Evolutionary conservation across 2,888 invertebrate genomes (phyloP).

Genomic region (Caenorhabditis japonica): DNA sequence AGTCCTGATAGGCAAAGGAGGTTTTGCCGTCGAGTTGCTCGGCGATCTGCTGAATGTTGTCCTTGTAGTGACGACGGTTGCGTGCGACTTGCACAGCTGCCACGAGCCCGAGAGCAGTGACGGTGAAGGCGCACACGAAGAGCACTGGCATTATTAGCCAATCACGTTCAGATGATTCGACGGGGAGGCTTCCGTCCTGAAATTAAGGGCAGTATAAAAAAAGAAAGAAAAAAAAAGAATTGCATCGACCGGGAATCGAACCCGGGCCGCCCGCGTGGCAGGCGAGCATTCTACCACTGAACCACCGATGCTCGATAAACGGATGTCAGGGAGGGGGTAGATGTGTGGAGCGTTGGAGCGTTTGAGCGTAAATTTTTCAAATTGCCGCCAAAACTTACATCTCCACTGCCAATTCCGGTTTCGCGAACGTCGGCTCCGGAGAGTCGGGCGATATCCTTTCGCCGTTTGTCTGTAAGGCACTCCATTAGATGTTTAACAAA

Average conservation of each 20-base stretch:
- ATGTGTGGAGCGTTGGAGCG: too few species aligned
- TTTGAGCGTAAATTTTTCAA: too few species aligned
- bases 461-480: constrained; percentile 71
- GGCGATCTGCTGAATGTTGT: constrained; percentile 60
- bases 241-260: constrained; percentile 71
- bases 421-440: constrained; percentile 75
- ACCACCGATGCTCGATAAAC: constrained; percentile 61
- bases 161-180: constrained; percentile 73
- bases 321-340: too few species aligned
- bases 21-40: constrained; percentile 65
- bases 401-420: constrained; percentile 76
- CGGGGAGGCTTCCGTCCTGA: constrained; percentile 71
- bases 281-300: constrained; percentile 73
- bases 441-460: constrained; percentile 75
- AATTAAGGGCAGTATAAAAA: constrained; percentile 15
- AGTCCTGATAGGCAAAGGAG: constrained; percentile 69
- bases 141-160: constrained; percentile 74
- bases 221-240: constrained; percentile 28
- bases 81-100: constrained; percentile 49
- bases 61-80: constrained; percentile 53
- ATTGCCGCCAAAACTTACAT: constrained; percentile 55
- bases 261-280: constrained; percentile 72
- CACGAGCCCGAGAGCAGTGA: constrained; percentile 59
- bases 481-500: not conserved
- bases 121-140: constrained; percentile 73